These are phyloP conservation scores for Drosophila pullipes DNA, from an alignment of 2,888 invertebrate genomes.

Conservation along the genomic window DNA sequence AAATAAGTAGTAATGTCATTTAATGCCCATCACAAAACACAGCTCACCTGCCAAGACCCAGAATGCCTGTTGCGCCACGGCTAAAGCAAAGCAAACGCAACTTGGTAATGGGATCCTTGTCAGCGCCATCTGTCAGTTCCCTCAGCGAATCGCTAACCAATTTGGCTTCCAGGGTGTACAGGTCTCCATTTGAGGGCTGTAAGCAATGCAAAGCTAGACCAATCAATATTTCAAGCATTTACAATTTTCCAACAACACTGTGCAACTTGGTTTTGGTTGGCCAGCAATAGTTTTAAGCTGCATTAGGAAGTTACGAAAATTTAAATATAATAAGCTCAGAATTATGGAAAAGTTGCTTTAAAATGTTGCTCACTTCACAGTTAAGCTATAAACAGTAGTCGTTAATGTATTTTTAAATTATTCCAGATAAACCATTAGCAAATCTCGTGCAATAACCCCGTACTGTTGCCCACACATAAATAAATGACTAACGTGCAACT, in stretches of 20 bases:
- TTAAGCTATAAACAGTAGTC: not conserved
- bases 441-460: not conserved
- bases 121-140: conserved; percentile 87
- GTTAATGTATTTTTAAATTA: not conserved
- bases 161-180: conserved; percentile 89
- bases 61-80: conserved; percentile 94
- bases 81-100: conserved; percentile 93
- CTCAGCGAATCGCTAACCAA: conserved; percentile 91
- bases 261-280: not conserved
- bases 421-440: not conserved
- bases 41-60: conserved; percentile 92
- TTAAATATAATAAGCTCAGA: not conserved
- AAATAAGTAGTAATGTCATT: conserved; percentile 34
- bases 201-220: conserved; percentile 16
- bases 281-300: not conserved
- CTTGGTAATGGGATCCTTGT: conserved; percentile 92
- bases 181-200: conserved; percentile 70
- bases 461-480: conserved; percentile 8
- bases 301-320: not conserved
- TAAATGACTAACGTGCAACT: conserved; percentile 47
- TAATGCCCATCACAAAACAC: conserved; percentile 1
- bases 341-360: not conserved
- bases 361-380: not conserved
- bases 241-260: not conserved
- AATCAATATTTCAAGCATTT: conserved; percentile 39